Evolutionary conservation across 2,888 invertebrate species (phyloP).

Genomic region (Timandra comae): DNA sequence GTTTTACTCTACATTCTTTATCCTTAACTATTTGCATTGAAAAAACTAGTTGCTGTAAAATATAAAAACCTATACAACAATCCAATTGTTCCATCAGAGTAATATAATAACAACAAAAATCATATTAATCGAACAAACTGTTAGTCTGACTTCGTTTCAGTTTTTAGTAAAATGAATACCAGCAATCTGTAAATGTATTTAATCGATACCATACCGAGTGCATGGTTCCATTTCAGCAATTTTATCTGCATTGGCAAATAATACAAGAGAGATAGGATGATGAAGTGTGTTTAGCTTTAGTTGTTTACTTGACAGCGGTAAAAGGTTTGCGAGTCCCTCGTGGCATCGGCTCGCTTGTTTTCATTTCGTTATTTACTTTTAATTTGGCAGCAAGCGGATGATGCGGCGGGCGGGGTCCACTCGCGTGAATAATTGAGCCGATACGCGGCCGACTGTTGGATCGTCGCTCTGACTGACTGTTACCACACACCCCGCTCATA

Average conservation of each 20-base stretch:
- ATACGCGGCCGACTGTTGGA: slow-evolving; percentile 44
- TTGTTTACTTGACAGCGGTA: slow-evolving; percentile 71
- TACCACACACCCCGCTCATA: too few relatives aligned
- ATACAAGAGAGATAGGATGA: slow-evolving; percentile 67
- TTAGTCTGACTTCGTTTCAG: slow-evolving; percentile 22
- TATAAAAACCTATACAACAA: too few relatives aligned
- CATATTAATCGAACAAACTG: slow-evolving; percentile 18
- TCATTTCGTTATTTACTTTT: slow-evolving; percentile 77
- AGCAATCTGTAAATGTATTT: slow-evolving; percentile 13
- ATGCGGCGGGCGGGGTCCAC: slow-evolving; percentile 58
- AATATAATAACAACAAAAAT: slow-evolving; percentile 1
- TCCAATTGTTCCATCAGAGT: too few relatives aligned
- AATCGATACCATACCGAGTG: slow-evolving; percentile 21
- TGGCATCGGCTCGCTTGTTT: slow-evolving; percentile 65
- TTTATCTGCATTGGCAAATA: slow-evolving; percentile 62
- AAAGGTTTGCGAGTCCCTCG: slow-evolving; percentile 75
- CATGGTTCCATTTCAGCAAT: slow-evolving; percentile 45
- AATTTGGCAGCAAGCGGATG: slow-evolving; percentile 76
- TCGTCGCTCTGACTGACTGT: slow-evolving; percentile 27
- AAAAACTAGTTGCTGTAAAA: too few relatives aligned
- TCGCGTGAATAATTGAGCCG: slow-evolving; percentile 71
- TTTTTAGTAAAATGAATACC: slow-evolving; percentile 12
- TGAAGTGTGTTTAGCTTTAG: slow-evolving; percentile 69
- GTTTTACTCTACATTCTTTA: slow-evolving; percentile 40
- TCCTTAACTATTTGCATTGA: slow-evolving; percentile 15